phyloP scores from a whole-genome alignment of 2,888 invertebrate species.

The Napeogenes inachia region DNA sequence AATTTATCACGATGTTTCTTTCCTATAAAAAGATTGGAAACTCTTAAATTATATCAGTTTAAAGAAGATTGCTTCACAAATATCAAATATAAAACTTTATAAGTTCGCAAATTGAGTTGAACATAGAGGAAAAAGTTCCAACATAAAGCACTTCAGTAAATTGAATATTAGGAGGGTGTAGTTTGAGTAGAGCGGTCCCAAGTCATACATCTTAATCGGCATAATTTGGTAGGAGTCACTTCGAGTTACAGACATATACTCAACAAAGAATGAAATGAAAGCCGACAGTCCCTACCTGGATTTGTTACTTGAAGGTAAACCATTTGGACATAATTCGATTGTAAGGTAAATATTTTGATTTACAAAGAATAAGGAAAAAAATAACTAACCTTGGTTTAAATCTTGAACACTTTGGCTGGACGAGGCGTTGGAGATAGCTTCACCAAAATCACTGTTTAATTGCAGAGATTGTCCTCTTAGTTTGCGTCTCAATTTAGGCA shows the following conservation, averaged over 20 bases:
- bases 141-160: slow-evolving; percentile 74
- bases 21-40: slow-evolving; percentile 53
- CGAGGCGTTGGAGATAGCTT: slow-evolving; percentile 86
- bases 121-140: slow-evolving; percentile 65
- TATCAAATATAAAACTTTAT: slow-evolving; percentile 34
- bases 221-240: slow-evolving; percentile 67
- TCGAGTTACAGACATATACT: slow-evolving; percentile 51
- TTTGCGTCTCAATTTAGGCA: slow-evolving; percentile 90
- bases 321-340: slow-evolving; percentile 38
- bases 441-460: slow-evolving; percentile 81
- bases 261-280: slow-evolving; percentile 57
- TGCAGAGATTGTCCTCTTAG: slow-evolving; percentile 80
- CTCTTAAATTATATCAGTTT: too few relatives aligned
- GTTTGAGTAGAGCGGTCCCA: slow-evolving; percentile 57
- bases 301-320: slow-evolving; percentile 49
- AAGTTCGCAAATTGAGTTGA: slow-evolving; percentile 71
- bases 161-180: slow-evolving; percentile 70
- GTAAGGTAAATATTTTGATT: not conserved
- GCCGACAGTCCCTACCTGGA: slow-evolving; percentile 59
- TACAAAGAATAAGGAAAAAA: not conserved
- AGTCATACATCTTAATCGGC: slow-evolving; percentile 73
- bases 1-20: slow-evolving; percentile 82
- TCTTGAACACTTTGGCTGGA: slow-evolving; percentile 89
- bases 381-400: slow-evolving; percentile 80
- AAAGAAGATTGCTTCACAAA: not conserved